These are phyloP conservation scores for Chrysogorgia sp. DNA, from an alignment of 92 coral and sea anemone species.

Conservation along the genomic window DNA sequence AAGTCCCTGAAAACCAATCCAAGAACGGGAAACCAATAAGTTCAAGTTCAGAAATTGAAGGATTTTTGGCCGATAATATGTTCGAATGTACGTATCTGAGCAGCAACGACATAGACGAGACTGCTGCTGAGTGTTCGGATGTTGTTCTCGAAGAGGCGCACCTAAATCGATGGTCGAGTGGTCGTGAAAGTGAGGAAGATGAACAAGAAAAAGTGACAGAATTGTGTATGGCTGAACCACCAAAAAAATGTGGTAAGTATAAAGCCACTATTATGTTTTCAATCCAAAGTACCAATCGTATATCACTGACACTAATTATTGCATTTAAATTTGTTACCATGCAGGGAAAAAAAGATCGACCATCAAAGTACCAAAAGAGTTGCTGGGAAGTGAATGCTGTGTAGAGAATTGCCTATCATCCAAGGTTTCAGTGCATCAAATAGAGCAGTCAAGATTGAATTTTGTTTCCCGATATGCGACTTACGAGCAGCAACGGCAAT, in stretches of 20 bases:
- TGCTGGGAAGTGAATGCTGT: slow-evolving; percentile 17
- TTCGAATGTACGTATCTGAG: background rate
- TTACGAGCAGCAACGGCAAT: slow-evolving; percentile 12
- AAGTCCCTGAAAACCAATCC: background rate
- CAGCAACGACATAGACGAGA: background rate
- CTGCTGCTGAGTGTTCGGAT: background rate
- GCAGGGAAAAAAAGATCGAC: slow-evolving; percentile 49
- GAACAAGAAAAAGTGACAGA: too few species aligned
- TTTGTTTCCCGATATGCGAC: slow-evolving; percentile 1
- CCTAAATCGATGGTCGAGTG: too few species aligned
- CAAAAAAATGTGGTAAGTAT: slow-evolving; percentile 13
- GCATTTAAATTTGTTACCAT: background rate
- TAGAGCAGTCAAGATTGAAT: background rate
- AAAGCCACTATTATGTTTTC: too few species aligned
- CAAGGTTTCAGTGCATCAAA: slow-evolving; percentile 1
- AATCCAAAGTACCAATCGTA: too few species aligned
- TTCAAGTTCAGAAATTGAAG: slow-evolving; percentile 5
- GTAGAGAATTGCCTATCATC: background rate
- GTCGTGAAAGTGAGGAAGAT: too few species aligned
- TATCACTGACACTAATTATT: too few species aligned
- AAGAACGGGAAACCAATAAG: background rate
- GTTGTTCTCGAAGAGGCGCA: too few species aligned
- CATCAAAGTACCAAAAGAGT: slow-evolving; percentile 20
- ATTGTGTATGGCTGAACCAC: background rate
- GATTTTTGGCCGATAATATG: background rate